These are phyloP conservation scores for Polyodon spathula DNA, from an alignment of 2,113 vertebrate genomes.

Conservation along the genomic window DNA sequence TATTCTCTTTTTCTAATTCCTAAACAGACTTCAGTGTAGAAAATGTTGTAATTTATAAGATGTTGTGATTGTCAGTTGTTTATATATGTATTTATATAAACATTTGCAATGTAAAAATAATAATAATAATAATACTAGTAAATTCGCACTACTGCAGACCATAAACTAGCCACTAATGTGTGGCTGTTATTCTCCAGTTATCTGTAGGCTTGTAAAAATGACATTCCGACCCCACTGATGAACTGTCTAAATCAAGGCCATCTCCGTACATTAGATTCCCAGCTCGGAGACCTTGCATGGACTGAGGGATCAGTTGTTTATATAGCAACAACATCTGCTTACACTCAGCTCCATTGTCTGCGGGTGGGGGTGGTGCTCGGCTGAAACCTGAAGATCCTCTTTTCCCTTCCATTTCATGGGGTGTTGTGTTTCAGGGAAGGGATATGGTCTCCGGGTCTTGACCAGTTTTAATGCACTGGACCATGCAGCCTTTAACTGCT, in stretches of 20 bases:
- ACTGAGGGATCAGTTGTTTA: slow-evolving; percentile 45
- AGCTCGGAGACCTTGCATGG: slow-evolving; percentile 34
- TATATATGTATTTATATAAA: too few relatives aligned
- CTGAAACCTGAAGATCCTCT: slow-evolving; percentile 35
- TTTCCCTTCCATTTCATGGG: slow-evolving; percentile 39
- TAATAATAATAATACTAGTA: slow-evolving; percentile 17
- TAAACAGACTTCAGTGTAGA: too few relatives aligned
- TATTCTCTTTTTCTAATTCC: too few relatives aligned
- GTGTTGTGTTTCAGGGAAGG: slow-evolving; percentile 35
- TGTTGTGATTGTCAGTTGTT: too few relatives aligned
- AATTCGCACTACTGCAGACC: slow-evolving; percentile 28
- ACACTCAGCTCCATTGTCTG: slow-evolving; percentile 39
- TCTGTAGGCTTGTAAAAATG: slow-evolving; percentile 28
- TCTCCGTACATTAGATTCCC: slow-evolving; percentile 37
- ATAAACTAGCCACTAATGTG: slow-evolving; percentile 28
- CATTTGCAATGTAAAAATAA: too few relatives aligned
- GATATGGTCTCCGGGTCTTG: slow-evolving; percentile 31
- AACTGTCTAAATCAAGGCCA: slow-evolving; percentile 43
- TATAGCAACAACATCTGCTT: slow-evolving; percentile 45
- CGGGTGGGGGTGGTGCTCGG: slow-evolving; percentile 28
- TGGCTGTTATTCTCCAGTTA: slow-evolving; percentile 22
- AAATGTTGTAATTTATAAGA: too few relatives aligned
- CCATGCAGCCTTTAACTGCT: slow-evolving; percentile 55
- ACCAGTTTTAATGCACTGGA: slow-evolving; percentile 55
- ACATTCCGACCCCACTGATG: slow-evolving; percentile 34